These are phyloP conservation scores for Acanthaster planci DNA, from an alignment of 35 echinoderm and acorn worm species.

Conservation along the genomic window DNA sequence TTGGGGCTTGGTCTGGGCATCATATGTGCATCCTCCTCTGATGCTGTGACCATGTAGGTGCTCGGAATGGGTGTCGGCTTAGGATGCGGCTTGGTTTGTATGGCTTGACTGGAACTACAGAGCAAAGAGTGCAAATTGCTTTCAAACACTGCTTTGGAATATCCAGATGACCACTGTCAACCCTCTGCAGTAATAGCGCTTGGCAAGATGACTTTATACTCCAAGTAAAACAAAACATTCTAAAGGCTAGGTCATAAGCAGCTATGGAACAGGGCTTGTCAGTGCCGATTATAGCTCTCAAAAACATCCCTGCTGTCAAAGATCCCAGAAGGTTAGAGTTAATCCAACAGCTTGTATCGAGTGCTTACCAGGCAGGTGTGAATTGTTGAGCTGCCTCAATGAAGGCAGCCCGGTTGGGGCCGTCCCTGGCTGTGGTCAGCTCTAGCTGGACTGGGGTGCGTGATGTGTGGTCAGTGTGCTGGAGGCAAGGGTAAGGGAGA, in stretches of 20 bases:
- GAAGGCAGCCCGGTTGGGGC: conserved; percentile 77
- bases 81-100: background rate
- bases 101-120: background rate
- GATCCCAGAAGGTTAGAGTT: no score
- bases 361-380: conserved; percentile 21
- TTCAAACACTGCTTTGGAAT: no score
- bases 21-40: conserved; percentile 46
- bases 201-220: no score
- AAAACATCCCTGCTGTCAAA: background rate
- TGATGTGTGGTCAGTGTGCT: conserved; percentile 58
- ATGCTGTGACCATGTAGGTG: background rate
- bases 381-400: conserved; percentile 53
- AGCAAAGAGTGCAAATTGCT: background rate
- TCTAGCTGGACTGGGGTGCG: conserved; percentile 74
- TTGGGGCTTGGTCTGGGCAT: conserved; percentile 79
- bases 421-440: conserved; percentile 73
- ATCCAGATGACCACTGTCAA: no score
- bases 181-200: no score
- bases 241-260: no score
- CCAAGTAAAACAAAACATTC: no score
- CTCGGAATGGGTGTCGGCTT: background rate
- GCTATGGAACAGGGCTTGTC: background rate
- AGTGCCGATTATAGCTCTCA: background rate
- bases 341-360: background rate
- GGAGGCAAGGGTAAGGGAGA: background rate